Evolutionary conservation across 2,797 vertebrate genomes (phyloP), one percentile per base, ranked within the genome.

Genomic region (Acestrorhynchus altus): DNA sequence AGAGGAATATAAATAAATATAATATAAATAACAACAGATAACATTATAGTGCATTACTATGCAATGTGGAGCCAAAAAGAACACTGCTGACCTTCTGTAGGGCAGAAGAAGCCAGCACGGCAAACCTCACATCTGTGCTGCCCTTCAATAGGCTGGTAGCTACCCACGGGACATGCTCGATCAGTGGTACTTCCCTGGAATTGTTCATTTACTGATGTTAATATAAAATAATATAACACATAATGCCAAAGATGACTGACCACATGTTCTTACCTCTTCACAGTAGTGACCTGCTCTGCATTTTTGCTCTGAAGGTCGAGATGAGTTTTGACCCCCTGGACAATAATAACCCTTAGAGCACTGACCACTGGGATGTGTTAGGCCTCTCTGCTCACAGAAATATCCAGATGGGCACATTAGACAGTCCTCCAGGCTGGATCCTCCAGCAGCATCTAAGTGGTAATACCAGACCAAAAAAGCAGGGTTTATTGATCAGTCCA

Each of bases 311-410:
- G 85, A 78, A 47, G 93, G 92, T 80, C 78, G 87, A 51, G 87
- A 86, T 60, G 89, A 86, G 79, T 60, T 90, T 87, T 94, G 93
- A 65, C 95, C 93, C 60, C 74, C 91, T n/a, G 94, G 94, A 87
- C 95, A 96, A 86, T 93, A 94, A 78, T 93, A 96, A n/a, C 95
- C 94, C 5, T 91, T 85, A 10, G 84, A 84, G 59, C 95, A 97
- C n/a, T 60, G 89, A 39, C 94, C 94, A 9, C 92, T 94, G 12
- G 95, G 94, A 65, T 87, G 89, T 26, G 86, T 84, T 12, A 90
- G 81, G 12, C 93, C 95, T 9, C 18, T 9, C 5, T 83, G 79
- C 4, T 92, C 86, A 83, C 97, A 99, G 92, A 94, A 97, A 68
- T 88, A 90, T 3, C 96, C 96, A 0, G 93, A 82, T 46, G 90